Evolutionary conservation across 2,888 invertebrate species (phyloP).

Genomic region (Nymphalis urticae): DNA sequence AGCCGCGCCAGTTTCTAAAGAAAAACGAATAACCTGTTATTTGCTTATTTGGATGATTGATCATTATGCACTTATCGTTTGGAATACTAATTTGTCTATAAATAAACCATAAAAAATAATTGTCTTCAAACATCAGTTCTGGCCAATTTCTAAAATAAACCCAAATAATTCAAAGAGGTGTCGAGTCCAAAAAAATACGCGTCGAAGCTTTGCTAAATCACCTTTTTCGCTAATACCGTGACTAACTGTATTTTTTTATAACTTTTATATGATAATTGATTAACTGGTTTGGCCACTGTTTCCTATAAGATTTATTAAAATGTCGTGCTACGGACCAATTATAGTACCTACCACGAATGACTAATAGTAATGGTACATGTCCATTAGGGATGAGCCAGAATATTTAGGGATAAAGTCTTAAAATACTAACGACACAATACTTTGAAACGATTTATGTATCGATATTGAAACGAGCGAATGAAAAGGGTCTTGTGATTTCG

Average conservation of each 20-base stretch:
- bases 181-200: slow-evolving; percentile 3
- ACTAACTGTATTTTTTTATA: slow-evolving; percentile 35
- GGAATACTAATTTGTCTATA: not conserved
- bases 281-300: slow-evolving; percentile 37
- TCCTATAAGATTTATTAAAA: slow-evolving; percentile 11
- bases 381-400: slow-evolving; percentile 16
- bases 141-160: not conserved
- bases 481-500: slow-evolving; percentile 49
- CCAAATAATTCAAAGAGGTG: not conserved
- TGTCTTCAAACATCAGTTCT: not conserved
- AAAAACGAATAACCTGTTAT: too few relatives aligned
- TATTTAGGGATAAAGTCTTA: slow-evolving; percentile 10
- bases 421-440: slow-evolving; percentile 7
- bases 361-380: slow-evolving; percentile 14
- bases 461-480: slow-evolving; percentile 38
- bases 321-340: slow-evolving; percentile 21
- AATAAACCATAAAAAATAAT: not conserved
- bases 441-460: slow-evolving; percentile 9
- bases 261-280: slow-evolving; percentile 36
- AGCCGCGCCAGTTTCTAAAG: too few relatives aligned
- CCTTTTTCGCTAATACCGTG: slow-evolving; percentile 25
- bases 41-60: not conserved
- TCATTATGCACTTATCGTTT: not conserved
- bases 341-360: slow-evolving; percentile 26
- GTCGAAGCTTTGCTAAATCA: slow-evolving; percentile 11